Base-by-base conservation (phyloP, 2,113 vertebrate species). In the Rhinichthys klamathensis region DNA sequence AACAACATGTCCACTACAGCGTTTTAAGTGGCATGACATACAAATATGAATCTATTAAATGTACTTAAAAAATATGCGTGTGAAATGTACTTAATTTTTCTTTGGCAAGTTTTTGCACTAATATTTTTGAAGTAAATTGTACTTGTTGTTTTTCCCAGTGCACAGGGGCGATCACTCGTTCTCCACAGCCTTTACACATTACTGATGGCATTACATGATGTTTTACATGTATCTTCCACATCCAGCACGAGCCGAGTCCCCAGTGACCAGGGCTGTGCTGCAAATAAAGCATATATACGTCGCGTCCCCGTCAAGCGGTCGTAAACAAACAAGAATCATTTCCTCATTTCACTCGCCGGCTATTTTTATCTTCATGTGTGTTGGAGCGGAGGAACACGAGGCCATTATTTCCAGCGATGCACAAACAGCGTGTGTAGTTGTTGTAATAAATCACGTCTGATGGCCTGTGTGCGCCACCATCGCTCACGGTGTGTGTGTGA, bases 401-500 rank as follows among this genome's bases (percentile, higher is more conserved):
- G 46, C 25, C 7, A 80, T 83, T 80, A 82, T 83, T 89, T 83
- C 49, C 35, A 60, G 69, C 78, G 73, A 78, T 82, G 88, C 88
- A 87, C 51, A 41, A 69, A 85, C 61, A 77, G 72, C 54, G 35
- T 84, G 56, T 87, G 16, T 56, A 56, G 83, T 51, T 10, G 27
- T 54, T 18, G 84, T 69, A n/a, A 86, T 87, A 75, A 35, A 81
- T 85, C 88, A 83, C 2, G 18, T 44, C 41, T 32, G 58, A 67
- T 51, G 78, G 67, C 54, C 56, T 46, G 77, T 49, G 16, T 56
- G n/a, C 51, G 0, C 12, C 56, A 0, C 38, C 77, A 80, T 76
- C 44, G 30, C 80, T 77, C 54, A 77, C 38, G 74, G 32, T 75
- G 84, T 82, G 58, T 86, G 73, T 86, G 73, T 25, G 73, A 84